Percentiles rank a stretch among this genome's conserved stretches.
These are phyloP conservation scores for Pyrocoelia pectoralis DNA, from an alignment of 2,888 invertebrate species.

Conservation along the genomic window DNA sequence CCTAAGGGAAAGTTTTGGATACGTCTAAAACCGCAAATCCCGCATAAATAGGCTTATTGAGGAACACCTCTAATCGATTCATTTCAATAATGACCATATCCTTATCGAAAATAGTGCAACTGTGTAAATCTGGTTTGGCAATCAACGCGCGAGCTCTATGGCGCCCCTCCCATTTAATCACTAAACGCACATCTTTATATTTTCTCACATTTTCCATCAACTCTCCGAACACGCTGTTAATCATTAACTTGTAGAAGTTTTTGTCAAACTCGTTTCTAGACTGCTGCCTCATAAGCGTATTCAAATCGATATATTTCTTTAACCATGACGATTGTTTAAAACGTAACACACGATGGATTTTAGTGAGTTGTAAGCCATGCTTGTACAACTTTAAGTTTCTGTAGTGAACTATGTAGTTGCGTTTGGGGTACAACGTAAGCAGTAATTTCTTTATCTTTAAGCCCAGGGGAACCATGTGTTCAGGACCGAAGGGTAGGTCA, in stretches of 20 bases:
- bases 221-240: conserved; percentile 49
- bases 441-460: background rate
- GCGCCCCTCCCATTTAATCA: conserved; percentile 39
- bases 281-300: conserved; percentile 47
- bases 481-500: conserved; percentile 42
- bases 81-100: too few species aligned
- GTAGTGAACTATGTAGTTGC: too few species aligned
- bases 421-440: background rate
- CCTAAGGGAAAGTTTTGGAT: too few species aligned
- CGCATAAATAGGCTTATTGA: too few species aligned
- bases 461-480: conserved; percentile 27
- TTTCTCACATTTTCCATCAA: conserved; percentile 55
- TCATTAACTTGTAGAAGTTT: conserved; percentile 51
- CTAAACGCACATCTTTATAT: conserved; percentile 45
- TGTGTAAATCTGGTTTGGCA: conserved; percentile 39
- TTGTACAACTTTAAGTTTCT: too few species aligned
- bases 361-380: too few species aligned
- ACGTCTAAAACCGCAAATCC: too few species aligned
- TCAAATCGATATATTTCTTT: conserved; percentile 52
- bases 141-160: conserved; percentile 43
- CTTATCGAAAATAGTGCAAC: conserved; percentile 36
- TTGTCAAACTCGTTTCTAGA: conserved; percentile 34
- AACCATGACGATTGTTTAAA: conserved; percentile 54
- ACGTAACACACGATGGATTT: conserved; percentile 48
- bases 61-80: too few species aligned